Percentiles rank a stretch among this genome's conserved stretches.
Conservation (phyloP, 2,888 invertebrate species). For the Cantharis rustica region DNA sequence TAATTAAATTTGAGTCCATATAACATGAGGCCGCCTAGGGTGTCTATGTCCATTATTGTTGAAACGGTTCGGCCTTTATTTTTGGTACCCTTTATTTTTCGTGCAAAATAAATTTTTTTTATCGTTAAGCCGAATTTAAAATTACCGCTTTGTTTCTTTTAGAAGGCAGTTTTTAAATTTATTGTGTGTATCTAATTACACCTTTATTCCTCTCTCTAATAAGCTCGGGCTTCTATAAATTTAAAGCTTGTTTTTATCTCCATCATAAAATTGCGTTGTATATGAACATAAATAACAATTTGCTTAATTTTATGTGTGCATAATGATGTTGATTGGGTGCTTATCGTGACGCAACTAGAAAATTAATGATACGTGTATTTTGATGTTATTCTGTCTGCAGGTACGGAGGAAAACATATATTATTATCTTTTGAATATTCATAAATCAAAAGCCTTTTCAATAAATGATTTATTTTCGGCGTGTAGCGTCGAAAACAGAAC, state of each 20-base stretch:
- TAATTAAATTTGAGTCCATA: too few relatives aligned
- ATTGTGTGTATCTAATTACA: background rate
- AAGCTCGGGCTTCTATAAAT: background rate
- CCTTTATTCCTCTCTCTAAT: background rate
- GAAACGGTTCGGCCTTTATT: background rate
- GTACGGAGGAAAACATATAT: background rate
- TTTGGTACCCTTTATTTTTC: too few relatives aligned
- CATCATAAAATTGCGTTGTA: background rate
- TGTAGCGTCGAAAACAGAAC: background rate
- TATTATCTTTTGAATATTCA: constrained; percentile 8
- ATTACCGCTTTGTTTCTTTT: background rate
- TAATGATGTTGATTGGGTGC: background rate
- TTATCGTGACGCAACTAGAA: background rate
- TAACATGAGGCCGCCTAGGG: too few relatives aligned
- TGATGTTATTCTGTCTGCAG: background rate
- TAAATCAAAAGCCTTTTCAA: constrained; percentile 2
- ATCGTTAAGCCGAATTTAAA: background rate
- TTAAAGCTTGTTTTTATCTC: background rate
- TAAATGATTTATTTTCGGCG: background rate
- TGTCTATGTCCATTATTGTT: too few relatives aligned
- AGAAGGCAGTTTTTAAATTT: background rate
- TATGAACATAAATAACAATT: background rate
- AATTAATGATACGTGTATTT: background rate
- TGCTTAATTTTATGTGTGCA: background rate
- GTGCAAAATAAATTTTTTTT: background rate